phyloP scores from a whole-genome alignment of 2,888 invertebrate genomes.

The Protophormia terraenovae region DNA sequence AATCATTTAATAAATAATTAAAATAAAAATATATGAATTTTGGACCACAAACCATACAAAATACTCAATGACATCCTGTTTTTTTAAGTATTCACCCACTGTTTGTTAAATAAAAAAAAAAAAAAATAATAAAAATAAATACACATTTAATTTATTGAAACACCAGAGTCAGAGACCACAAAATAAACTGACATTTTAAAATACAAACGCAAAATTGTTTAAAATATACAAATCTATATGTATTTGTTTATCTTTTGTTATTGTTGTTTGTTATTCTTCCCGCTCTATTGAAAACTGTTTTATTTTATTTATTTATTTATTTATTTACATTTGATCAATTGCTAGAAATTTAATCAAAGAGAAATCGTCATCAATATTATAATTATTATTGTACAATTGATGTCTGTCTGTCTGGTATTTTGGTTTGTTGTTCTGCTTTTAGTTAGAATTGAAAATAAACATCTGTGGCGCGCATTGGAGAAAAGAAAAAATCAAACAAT shows the following conservation, averaged over 20 bases:
- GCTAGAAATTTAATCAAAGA: constrained; percentile 25
- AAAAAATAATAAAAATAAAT: neutral
- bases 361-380: neutral
- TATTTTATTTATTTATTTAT: neutral
- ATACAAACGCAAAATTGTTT: neutral
- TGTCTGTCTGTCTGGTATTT: neutral
- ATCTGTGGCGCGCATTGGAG: neutral
- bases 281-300: neutral
- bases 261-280: no score
- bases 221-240: neutral
- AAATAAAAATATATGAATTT: no score
- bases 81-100: neutral
- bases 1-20: neutral
- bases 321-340: constrained; percentile 22
- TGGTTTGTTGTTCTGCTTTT: neutral
- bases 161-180: neutral
- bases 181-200: neutral
- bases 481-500: neutral
- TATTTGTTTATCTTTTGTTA: neutral
- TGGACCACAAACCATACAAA: no score
- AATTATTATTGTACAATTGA: constrained; percentile 1
- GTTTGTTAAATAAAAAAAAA: neutral
- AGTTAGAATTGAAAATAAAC: constrained; percentile 6
- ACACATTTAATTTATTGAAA: constrained; percentile 5
- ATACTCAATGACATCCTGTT: no score